phyloP scores from a whole-genome alignment of 1,140 invertebrate species.

The Drosophila truncata region DNA sequence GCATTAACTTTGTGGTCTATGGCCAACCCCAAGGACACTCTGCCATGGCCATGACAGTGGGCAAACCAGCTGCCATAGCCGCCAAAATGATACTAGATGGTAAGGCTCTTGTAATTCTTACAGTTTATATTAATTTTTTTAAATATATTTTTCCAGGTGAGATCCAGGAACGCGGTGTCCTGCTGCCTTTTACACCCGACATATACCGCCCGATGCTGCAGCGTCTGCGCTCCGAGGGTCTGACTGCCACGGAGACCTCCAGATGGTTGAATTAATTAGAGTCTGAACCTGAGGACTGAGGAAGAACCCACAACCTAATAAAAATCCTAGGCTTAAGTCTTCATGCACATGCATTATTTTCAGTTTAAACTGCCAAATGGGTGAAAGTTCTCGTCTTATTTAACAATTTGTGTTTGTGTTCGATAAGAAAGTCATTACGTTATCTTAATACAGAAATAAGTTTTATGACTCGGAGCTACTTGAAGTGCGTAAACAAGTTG shows the following conservation, averaged over 20 bases:
- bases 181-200: conserved; percentile 94
- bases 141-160: conserved; percentile 89
- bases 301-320: neutral
- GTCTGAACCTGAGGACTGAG: conserved; percentile 10
- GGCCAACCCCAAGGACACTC: conserved; percentile 95
- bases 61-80: conserved; percentile 97
- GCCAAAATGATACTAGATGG: conserved; percentile 98
- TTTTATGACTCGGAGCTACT: conserved; percentile 43
- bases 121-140: neutral
- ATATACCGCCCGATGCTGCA: conserved; percentile 96
- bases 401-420: conserved; percentile 20
- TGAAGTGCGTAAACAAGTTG: conserved; percentile 34
- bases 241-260: conserved; percentile 90
- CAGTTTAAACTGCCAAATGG: conserved; percentile 10
- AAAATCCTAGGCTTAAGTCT: conserved; percentile 31
- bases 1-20: conserved; percentile 97
- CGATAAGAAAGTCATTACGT: conserved; percentile 42
- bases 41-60: conserved; percentile 99
- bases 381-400: conserved; percentile 11
- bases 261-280: conserved; percentile 69
- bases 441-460: conserved; percentile 46
- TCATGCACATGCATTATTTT: conserved; percentile 11
- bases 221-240: conserved; percentile 93
- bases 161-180: conserved; percentile 97
- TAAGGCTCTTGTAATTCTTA: conserved; percentile 4